Evolutionary conservation across 1,140 invertebrate genomes (phyloP), one percentile per base, ranked within the genome.

Genomic region (Rhizoglyphus robini): DNA sequence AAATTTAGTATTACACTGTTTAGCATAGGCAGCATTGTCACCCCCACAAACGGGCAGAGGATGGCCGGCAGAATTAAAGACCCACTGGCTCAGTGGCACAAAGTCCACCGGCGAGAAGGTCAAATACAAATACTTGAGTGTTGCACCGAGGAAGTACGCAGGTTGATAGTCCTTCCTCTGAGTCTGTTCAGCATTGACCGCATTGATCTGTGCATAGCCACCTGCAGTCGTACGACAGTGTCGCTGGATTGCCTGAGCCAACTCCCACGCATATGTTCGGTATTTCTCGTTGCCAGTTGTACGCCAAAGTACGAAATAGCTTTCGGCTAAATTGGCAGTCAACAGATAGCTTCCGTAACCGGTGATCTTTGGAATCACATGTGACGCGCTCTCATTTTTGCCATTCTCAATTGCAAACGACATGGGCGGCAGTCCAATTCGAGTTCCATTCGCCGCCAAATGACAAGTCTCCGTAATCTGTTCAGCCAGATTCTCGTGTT

Each of bases 1-100:
- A n/a, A n/a, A n/a, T n/a, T n/a, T n/a, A n/a, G n/a, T n/a, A n/a
- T n/a, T n/a, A n/a, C n/a, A n/a, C n/a, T n/a, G n/a, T n/a, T n/a
- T n/a, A n/a, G n/a, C n/a, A n/a, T n/a, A n/a, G n/a, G n/a, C n/a
- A n/a, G n/a, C n/a, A n/a, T n/a, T n/a, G n/a, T n/a, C n/a, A n/a
- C n/a, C n/a, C n/a, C n/a, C n/a, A 41, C 51, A 54, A 54, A 54
- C 23, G 8, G 92, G 93, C 66, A 98, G 79, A 18, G 94, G 89
- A 79, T 99, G 95, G 23, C 91, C 95, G 79, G 98, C 95, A 0
- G 94, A 97, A 75, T 98, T 99, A 78, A 96, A 92, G 3, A 99
- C 93, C 94, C 94, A 99, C 70, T 96, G 85, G 76, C 98, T 88
- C 38, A 99, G 79, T 4, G 89, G 85, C 68, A 98, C 80, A 49